These are phyloP conservation scores for Turdus rufiventris DNA, from an alignment of 2,113 vertebrate genomes.

Conservation along the genomic window DNA sequence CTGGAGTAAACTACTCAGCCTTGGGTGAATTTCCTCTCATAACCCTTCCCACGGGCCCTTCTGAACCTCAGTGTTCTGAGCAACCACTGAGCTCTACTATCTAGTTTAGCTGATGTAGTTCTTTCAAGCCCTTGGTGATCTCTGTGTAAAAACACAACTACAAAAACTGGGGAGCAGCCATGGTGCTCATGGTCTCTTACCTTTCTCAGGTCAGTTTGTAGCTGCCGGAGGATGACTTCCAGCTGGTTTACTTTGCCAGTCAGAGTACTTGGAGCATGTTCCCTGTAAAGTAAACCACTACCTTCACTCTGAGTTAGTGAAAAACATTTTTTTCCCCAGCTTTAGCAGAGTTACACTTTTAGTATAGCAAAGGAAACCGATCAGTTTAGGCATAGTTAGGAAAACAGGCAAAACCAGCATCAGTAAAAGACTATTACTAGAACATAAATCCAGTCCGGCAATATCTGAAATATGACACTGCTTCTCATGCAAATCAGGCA, in stretches of 20 bases:
- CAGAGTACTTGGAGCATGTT: constrained; percentile 80
- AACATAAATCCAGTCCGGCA: neutral
- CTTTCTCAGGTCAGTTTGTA: constrained; percentile 93
- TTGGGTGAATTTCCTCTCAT: neutral
- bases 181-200: constrained; percentile 39
- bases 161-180: neutral
- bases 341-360: neutral
- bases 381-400: neutral
- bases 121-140: neutral
- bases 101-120: neutral
- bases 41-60: neutral
- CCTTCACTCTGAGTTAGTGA: neutral
- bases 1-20: neutral
- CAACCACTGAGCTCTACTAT: neutral
- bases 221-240: constrained; percentile 91
- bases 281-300: constrained; percentile 62
- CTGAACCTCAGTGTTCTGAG: neutral
- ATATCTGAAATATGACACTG: neutral
- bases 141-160: neutral
- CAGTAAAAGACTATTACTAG: neutral
- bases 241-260: constrained; percentile 97
- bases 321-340: neutral
- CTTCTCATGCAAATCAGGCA: neutral
- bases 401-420: neutral
- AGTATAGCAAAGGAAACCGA: neutral